Conservation (phyloP, 2,797 vertebrate species). For the Helostoma temminkii region DNA sequence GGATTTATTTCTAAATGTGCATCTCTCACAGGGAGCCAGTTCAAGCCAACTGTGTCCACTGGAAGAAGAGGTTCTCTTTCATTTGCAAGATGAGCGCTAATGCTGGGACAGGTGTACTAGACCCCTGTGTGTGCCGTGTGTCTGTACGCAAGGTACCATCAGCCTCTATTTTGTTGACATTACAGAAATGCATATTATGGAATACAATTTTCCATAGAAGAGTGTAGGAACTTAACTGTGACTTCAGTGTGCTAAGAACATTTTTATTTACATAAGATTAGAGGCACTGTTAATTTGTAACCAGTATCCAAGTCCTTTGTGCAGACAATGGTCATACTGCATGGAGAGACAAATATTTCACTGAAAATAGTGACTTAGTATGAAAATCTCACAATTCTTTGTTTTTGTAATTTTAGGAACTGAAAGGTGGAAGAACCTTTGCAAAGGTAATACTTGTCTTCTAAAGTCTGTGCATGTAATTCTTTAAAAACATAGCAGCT, state of each 20-base stretch:
- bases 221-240: not conserved
- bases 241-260: constrained; percentile 9
- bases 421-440: constrained; percentile 95
- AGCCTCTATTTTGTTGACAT: constrained; percentile 21
- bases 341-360: not conserved
- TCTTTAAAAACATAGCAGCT: constrained; percentile 23
- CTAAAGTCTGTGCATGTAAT: constrained; percentile 2
- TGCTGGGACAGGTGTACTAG: constrained; percentile 90
- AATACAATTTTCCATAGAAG: not conserved
- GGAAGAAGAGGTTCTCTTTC: constrained; percentile 93
- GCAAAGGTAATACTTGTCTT: constrained; percentile 89
- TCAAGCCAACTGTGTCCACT: constrained; percentile 93
- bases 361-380: not conserved
- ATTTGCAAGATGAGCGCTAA: constrained; percentile 96
- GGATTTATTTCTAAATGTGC: constrained; percentile 13
- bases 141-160: constrained; percentile 94
- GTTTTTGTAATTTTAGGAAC: constrained; percentile 85
- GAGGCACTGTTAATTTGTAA: constrained; percentile 41
- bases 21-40: constrained; percentile 88
- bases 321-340: not conserved
- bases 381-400: constrained; percentile 20
- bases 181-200: not conserved
- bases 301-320: not conserved
- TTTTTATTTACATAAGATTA: not conserved
- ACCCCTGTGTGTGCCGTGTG: constrained; percentile 93